These are phyloP conservation scores for Petrolisthes manimaculis DNA, from an alignment of 2,888 invertebrate species.

Conservation along the genomic window DNA sequence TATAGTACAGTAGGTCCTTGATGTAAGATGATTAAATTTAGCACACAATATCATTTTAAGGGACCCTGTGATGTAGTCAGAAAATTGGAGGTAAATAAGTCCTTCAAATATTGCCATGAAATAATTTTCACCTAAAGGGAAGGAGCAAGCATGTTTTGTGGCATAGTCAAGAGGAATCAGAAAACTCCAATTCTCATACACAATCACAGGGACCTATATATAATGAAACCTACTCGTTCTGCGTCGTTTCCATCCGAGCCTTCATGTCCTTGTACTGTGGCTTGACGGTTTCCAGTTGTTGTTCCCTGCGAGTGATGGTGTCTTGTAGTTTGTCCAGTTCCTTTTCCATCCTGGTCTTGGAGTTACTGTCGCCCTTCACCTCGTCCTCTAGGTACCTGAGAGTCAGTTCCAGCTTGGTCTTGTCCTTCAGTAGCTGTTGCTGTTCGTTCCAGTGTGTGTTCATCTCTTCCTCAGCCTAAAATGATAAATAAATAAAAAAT, in stretches of 20 bases:
- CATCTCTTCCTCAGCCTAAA: slow-evolving; percentile 82
- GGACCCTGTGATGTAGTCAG: too few relatives aligned
- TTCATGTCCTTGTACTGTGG: slow-evolving; percentile 95
- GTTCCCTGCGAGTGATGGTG: slow-evolving; percentile 90
- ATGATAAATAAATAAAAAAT: not conserved
- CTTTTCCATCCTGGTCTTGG: slow-evolving; percentile 89
- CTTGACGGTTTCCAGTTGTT: slow-evolving; percentile 88
- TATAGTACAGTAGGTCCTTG: too few relatives aligned
- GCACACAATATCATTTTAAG: too few relatives aligned
- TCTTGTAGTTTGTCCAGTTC: slow-evolving; percentile 88
- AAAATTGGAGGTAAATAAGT: too few relatives aligned
- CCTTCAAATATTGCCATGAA: too few relatives aligned
- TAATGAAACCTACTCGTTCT: slow-evolving; percentile 75
- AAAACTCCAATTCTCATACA: too few relatives aligned
- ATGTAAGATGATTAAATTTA: too few relatives aligned
- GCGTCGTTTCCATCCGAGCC: slow-evolving; percentile 91
- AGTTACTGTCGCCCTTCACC: slow-evolving; percentile 94
- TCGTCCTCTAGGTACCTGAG: slow-evolving; percentile 87
- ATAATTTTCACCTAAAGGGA: too few relatives aligned
- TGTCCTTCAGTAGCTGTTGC: slow-evolving; percentile 91
- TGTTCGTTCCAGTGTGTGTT: slow-evolving; percentile 91
- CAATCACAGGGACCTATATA: not conserved
- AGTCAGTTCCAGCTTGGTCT: slow-evolving; percentile 92
- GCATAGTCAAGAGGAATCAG: not conserved
- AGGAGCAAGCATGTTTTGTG: too few relatives aligned